Percentiles rank a stretch among this genome's conserved stretches.
Conservation (phyloP, 2,113 vertebrate genomes). For the Theristicus caerulescens region DNA sequence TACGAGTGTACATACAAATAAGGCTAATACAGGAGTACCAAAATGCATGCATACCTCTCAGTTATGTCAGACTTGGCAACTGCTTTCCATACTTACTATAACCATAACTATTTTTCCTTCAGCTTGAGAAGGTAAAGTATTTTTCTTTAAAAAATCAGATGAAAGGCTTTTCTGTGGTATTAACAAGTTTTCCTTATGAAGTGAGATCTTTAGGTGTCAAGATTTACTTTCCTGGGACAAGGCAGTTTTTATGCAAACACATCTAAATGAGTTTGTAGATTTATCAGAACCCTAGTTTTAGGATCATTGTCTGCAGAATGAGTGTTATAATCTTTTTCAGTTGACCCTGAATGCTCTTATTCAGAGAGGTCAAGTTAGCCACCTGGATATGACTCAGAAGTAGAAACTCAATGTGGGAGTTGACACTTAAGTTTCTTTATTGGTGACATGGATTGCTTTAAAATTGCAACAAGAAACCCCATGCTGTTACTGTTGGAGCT, state of each 20-base stretch:
- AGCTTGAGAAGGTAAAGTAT: neutral
- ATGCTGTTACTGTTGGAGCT: neutral
- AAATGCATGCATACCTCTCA: neutral
- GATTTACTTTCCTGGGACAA: neutral
- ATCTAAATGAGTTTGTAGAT: neutral
- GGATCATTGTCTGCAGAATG: neutral
- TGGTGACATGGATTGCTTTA: neutral
- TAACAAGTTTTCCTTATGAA: neutral
- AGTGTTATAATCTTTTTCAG: neutral
- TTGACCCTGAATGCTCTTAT: neutral
- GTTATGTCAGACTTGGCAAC: neutral
- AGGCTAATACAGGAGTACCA: neutral
- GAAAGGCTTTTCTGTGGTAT: neutral
- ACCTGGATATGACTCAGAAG: neutral
- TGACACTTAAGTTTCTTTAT: neutral
- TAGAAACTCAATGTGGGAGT: neutral
- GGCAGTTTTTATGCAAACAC: neutral
- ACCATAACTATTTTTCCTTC: neutral
- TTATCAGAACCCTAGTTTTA: neutral
- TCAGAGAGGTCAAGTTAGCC: neutral
- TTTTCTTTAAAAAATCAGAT: neutral
- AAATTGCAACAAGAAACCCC: neutral
- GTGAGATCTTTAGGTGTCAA: neutral
- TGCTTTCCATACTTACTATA: neutral
- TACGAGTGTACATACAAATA: neutral